A percentile compares a stretch with the other conserved stretches of the same genome.
These are phyloP conservation scores for Drosophila pseudotalamancana DNA, from an alignment of 2,888 invertebrate genomes.

Conservation along the genomic window DNA sequence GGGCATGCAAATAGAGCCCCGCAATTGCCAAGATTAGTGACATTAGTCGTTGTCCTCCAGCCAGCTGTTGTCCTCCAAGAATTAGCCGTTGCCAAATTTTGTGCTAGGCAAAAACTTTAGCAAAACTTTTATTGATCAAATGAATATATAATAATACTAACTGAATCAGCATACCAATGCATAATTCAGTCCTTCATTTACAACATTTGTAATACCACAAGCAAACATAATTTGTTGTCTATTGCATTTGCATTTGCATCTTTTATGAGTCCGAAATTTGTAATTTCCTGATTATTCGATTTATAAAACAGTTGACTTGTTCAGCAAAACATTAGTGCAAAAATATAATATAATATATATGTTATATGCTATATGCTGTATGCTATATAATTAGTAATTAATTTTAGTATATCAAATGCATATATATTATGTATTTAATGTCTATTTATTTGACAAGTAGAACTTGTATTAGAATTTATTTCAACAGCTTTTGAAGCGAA, in stretches of 20 bases:
- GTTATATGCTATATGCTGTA: too few species aligned
- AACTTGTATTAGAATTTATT: too few species aligned
- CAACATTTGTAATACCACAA: constrained; percentile 13
- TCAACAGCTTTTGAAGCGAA: too few species aligned
- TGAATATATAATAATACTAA: constrained; percentile 1
- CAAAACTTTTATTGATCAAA: background rate
- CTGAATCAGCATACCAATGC: constrained; percentile 11
- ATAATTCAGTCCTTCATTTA: constrained; percentile 38
- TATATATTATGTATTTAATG: too few species aligned
- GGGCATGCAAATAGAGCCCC: constrained; percentile 53
- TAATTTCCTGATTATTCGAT: constrained; percentile 26
- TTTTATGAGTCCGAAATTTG: constrained; percentile 32
- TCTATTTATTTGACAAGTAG: too few species aligned
- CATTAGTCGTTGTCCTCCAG: constrained; percentile 15
- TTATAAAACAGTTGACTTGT: too few species aligned
- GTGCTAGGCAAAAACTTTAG: background rate
- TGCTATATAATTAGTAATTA: too few species aligned
- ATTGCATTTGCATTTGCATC: constrained; percentile 30
- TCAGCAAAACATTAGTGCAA: too few species aligned
- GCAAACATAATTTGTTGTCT: constrained; percentile 20
- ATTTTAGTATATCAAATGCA: too few species aligned
- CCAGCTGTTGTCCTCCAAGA: constrained; percentile 2
- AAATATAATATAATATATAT: too few species aligned
- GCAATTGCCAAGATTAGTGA: constrained; percentile 71
- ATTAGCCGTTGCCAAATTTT: constrained; percentile 8